Conservation (phyloP, 2,888 invertebrate genomes). For the Trypoxylon attenuatum region DNA sequence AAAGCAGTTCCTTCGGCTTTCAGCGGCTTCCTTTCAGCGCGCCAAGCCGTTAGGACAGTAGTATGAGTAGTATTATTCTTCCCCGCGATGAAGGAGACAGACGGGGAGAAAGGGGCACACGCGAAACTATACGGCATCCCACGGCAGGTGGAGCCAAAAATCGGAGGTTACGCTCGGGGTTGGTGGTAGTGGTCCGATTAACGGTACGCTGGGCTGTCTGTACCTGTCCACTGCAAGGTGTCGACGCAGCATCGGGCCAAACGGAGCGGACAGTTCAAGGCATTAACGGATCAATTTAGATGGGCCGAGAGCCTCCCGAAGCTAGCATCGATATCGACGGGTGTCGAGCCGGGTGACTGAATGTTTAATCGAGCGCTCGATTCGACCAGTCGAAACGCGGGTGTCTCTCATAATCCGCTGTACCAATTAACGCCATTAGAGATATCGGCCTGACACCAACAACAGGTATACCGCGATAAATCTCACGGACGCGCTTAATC, state of each 20-base stretch:
- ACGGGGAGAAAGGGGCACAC: too few relatives aligned
- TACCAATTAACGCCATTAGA: slow-evolving; percentile 61
- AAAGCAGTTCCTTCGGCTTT: neutral
- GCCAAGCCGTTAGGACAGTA: too few relatives aligned
- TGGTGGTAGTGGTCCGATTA: too few relatives aligned
- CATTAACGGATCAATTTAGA: neutral
- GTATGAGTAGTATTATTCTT: too few relatives aligned
- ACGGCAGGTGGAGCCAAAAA: too few relatives aligned
- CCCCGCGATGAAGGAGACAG: too few relatives aligned
- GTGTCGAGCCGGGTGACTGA: neutral
- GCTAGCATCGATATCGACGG: neutral
- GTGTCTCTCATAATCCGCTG: slow-evolving; percentile 60
- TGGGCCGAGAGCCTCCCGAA: neutral
- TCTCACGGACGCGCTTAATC: slow-evolving; percentile 26
- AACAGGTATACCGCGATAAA: slow-evolving; percentile 23
- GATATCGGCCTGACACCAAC: slow-evolving; percentile 29
- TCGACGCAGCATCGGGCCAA: neutral
- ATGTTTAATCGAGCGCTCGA: slow-evolving; percentile 47
- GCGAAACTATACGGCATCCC: too few relatives aligned
- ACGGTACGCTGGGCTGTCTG: too few relatives aligned
- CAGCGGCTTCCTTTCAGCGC: too few relatives aligned
- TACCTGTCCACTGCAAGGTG: neutral
- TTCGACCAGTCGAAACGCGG: slow-evolving; percentile 39
- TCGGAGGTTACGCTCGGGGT: too few relatives aligned
- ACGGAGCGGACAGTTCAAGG: neutral